Base-by-base conservation (phyloP, 2,113 vertebrate genomes). In the Callipepla squamata region DNA sequence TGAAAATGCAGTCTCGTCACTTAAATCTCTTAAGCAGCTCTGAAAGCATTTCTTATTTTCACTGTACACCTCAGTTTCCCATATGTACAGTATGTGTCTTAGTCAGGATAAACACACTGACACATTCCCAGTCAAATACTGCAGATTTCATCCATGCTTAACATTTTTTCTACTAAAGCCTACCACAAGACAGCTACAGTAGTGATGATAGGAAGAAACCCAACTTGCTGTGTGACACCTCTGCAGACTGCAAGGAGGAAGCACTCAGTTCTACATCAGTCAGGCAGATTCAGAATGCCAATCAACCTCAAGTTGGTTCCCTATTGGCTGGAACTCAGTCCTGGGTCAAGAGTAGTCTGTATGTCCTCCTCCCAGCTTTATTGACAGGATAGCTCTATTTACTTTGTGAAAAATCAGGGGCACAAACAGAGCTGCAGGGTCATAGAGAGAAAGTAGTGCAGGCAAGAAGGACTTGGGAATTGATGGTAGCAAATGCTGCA, bases 171-270 rank as follows among this genome's bases (percentile, higher is more conserved):
- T 62, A 30, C 50, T 51, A 40, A 15, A 91, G 85, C 44, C 42
- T 57, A 67, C 44, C 22, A 36, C 0, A 4, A 78, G n/a, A 11
- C 34, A 92, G 40, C 61, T 77, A 80, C 28, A 80, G 28, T 32
- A 70, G 80, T n/a, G 30, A 38, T 57, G 30, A 57, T 57, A 30
- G 53, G 81, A 99, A 98, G 97, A 99, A 98, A 90, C 98, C 98
- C 11, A 99, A 99, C 84, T 98, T 99, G 0, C 93, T 98, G 86
- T 99, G 99, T 59, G 99, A 99, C 51, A 98, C 97, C 30, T 87
- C 91, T 22, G 90, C 67, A 0, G 99, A 99, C 96, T 99, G 99
- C 84, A 97, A 96, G 12, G 99, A 98, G 98, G 74, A 73, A 59
- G 81, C 23, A 34, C 61, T 91, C 48, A 10, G 42, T 22, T 2